Base-by-base conservation (phyloP, 2,797 vertebrate species). In the Spondyliosoma cantharus region DNA sequence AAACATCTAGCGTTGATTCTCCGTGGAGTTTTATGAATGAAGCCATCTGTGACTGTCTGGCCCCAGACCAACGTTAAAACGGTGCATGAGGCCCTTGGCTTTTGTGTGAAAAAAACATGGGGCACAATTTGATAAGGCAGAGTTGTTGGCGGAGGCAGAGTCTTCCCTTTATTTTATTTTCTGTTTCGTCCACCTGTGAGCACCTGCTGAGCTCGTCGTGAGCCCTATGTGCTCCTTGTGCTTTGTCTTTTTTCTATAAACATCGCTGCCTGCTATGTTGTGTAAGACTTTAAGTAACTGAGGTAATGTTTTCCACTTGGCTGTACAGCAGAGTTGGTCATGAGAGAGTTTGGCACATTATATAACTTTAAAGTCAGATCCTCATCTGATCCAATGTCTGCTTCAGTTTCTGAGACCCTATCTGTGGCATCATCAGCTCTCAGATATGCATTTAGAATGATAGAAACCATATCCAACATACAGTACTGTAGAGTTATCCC, bases 231-330 rank as follows among this genome's bases (percentile, higher is more conserved):
- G 59, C 27, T 54, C 67, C 84, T 60, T 81, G 17, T 49, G 53
- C 27, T 61, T 65, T 74, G 43, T 72, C 22, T 57, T 13, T 52
- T 72, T 82, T 63, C 57, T 20, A 42, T 64, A 68, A 59, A 70
- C 74, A 76, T 76, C 45, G 62, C 67, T 56, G 20, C 63, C 71
- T 56, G 62, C 48, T 63, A 71, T 76, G 78, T 76, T 86, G 75
- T 79, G 50, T 82, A 84, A 76, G 29, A 56, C 49, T 70, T 67
- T 22, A 62, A 74, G 54, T 75, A 80, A 71, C 45, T 86, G 82
- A 79, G 64, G 74, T 87, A 84, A 89, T 89, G 59, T 75, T 90
- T 90, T 89, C 81, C 86, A 87, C 71, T 84, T 80, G 69, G 76
- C 75, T 17, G 1, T 17, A 24, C n/a, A 83, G 65, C 60, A 29